A percentile compares a stretch with the other conserved stretches of the same genome.
phyloP scores from a whole-genome alignment of 2,113 vertebrate genomes.

The Pan troglodytes region NHGRI_mPanTro3-v2.1_pri NC_072398.2:106217001-106217500 shows the following conservation, averaged over 20 bases:
- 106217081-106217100: background rate
- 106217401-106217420: background rate
- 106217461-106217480: background rate
- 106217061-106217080: background rate
- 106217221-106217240: background rate
- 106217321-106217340: background rate
- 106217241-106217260: slow-evolving; percentile 28
- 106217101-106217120: background rate
- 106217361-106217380: background rate
- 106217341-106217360: background rate
- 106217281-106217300: background rate
- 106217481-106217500: background rate
- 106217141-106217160: background rate
- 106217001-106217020: background rate
- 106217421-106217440: slow-evolving; percentile 23
- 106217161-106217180: background rate
- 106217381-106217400: background rate
- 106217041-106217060: background rate
- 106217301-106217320: background rate
- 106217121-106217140: background rate
- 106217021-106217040: background rate
- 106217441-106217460: background rate
- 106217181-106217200: background rate
- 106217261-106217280: background rate
- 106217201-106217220: slow-evolving; percentile 20